Percentiles rank a stretch among this genome's conserved stretches.
Evolutionary conservation across 1,140 invertebrate genomes (phyloP).

Genomic region (Aphis craccivora): DNA sequence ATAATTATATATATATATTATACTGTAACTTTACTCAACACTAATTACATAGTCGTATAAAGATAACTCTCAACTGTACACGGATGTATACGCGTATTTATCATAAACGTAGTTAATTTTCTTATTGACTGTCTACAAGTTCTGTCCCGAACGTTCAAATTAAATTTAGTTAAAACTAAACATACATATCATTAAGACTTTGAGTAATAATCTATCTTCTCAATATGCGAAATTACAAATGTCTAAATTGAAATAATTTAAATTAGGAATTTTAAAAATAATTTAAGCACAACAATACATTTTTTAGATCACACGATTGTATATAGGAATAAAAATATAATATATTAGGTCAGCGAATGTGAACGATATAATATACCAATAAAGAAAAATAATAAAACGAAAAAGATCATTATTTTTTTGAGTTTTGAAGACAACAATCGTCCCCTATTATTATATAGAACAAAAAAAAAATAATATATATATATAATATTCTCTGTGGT

Average conservation of each 20-base stretch:
- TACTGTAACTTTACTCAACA: background rate
- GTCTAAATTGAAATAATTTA: background rate
- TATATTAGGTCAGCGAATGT: background rate
- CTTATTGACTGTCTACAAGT: background rate
- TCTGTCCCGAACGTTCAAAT: background rate
- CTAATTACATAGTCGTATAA: background rate
- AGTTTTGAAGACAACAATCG: background rate
- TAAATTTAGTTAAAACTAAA: background rate
- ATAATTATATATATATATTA: no score
- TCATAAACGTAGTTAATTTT: background rate
- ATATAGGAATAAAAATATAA: background rate
- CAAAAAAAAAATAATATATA: background rate
- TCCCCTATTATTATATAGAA: background rate
- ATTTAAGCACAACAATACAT: background rate
- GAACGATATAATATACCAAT: background rate
- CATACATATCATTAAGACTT: background rate
- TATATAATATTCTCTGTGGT: background rate
- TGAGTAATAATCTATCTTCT: background rate
- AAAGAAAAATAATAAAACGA: slow-evolving; percentile 18
- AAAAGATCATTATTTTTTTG: background rate
- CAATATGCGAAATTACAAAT: background rate
- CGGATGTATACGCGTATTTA: background rate
- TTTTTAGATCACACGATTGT: background rate
- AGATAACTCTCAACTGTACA: background rate
- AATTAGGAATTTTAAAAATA: background rate